phyloP scores from a whole-genome alignment of 2,797 vertebrate species.

The Amblyraja radiata region DNA sequence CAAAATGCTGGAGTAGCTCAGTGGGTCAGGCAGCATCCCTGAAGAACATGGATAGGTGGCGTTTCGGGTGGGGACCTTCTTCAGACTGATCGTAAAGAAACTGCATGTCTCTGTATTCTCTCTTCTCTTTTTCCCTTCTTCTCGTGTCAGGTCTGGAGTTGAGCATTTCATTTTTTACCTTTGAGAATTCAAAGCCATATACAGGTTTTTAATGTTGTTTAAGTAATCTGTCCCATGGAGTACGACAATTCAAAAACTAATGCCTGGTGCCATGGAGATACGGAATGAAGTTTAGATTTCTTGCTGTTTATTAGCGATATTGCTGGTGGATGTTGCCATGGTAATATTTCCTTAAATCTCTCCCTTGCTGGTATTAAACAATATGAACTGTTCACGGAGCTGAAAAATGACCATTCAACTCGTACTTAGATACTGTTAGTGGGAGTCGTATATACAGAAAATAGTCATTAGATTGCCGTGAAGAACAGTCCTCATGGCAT shows the following conservation, averaged over 20 bases:
- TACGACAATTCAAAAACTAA: neutral
- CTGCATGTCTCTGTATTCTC: no score
- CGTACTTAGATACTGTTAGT: neutral
- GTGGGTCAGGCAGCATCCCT: no score
- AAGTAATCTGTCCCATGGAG: neutral
- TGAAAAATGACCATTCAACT: neutral
- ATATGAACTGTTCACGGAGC: neutral
- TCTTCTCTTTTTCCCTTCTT: neutral
- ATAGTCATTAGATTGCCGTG: neutral
- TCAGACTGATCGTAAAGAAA: no score
- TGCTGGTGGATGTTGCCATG: neutral
- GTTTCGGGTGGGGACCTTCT: no score
- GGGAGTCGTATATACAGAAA: neutral
- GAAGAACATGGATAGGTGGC: no score
- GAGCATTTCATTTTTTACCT: neutral
- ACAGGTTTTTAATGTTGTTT: neutral
- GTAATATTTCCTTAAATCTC: constrained; percentile 8
- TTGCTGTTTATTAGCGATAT: neutral
- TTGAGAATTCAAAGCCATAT: neutral
- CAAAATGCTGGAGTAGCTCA: no score
- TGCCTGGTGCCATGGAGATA: neutral
- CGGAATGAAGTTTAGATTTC: neutral
- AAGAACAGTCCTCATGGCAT: neutral
- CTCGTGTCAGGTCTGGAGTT: neutral
- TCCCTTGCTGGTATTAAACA: neutral